A percentile compares a stretch with the other conserved stretches of the same genome.
phyloP scores from a whole-genome alignment of 2,113 vertebrate genomes.

The Dolichallabes microphthalmus region DNA sequence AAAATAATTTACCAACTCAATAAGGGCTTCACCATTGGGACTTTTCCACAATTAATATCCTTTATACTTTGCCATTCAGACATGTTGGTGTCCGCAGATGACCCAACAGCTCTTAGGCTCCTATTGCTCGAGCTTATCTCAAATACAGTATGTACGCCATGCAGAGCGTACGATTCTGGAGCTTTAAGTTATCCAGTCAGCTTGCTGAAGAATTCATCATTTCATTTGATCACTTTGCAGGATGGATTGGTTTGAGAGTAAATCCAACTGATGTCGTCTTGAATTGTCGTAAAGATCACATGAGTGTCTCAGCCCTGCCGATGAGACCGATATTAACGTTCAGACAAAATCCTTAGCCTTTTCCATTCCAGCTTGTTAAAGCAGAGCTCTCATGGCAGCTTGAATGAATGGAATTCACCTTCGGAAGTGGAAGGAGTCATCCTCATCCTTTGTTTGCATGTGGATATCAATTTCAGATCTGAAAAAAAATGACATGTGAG shows the following conservation, averaged over 20 bases:
- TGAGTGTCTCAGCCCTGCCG: neutral
- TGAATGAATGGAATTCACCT: neutral
- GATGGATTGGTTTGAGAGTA: neutral
- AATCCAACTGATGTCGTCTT: neutral
- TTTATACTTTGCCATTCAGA: neutral
- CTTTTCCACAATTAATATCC: neutral
- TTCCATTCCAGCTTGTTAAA: neutral
- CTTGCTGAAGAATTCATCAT: neutral
- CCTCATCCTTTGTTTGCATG: neutral
- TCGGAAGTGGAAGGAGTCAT: neutral
- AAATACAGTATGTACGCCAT: neutral
- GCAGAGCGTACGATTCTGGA: neutral
- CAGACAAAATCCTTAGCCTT: neutral
- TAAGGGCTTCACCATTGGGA: neutral
- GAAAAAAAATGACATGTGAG: neutral
- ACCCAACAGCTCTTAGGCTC: neutral
- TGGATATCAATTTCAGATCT: neutral
- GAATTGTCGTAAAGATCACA: neutral
- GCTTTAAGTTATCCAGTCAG: neutral
- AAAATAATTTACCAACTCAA: neutral
- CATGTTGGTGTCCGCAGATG: neutral
- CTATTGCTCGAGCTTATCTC: neutral
- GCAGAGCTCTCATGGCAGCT: neutral
- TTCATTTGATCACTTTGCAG: neutral
- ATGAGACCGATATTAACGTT: conserved; percentile 5